Base-by-base conservation (phyloP, 2,113 vertebrate genomes). In the Bujurquina vittata region DNA sequence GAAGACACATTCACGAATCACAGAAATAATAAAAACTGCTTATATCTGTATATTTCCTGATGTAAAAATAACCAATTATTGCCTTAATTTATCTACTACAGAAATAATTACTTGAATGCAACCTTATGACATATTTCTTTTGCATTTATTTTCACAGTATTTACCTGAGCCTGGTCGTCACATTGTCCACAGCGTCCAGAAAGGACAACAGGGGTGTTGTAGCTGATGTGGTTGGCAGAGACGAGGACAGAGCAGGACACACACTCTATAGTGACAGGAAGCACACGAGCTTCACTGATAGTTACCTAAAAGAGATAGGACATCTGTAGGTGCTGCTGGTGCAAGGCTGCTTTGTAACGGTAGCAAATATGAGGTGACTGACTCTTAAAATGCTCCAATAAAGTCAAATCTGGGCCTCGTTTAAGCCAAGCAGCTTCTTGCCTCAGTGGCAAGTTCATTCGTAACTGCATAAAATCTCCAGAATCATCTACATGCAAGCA, bases 201-300 rank as follows among this genome's bases (percentile, higher is more conserved):
- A 61, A 96, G 87, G 9, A 89, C 60, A 18, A 95, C 43, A 10
- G 92, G 80, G 37, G 1, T 52, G 29, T 59, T 90, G 61, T 84
- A 60, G 80, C 90, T 90, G 59, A 90, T 60, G 9, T 73, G 63
- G 18, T 88, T 87, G 43, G 83, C 65, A 23, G 91, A 88, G 37
- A 83, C 89, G 14, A 43, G 22, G 5, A 33, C 61, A 10, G 79
- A 79, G 82, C 96, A 96, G 67, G 96, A 96, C 14, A 91, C 79
- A 65, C 96, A 97, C 3, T 89, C 89, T 58, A 95, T 86, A 43
- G 72, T 74, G 52, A 96, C 94, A 11, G 91, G 88, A 77, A 96
- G 88, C 46, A 94, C 80, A 3, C 87, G 67, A 46, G 55, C 81
- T 0, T 88, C 84, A 67, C 76, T 79, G 60, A 96, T 77, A 4